Evolutionary conservation across 2,113 vertebrate species (phyloP).

Genomic region (Rhinichthys klamathensis): DNA sequence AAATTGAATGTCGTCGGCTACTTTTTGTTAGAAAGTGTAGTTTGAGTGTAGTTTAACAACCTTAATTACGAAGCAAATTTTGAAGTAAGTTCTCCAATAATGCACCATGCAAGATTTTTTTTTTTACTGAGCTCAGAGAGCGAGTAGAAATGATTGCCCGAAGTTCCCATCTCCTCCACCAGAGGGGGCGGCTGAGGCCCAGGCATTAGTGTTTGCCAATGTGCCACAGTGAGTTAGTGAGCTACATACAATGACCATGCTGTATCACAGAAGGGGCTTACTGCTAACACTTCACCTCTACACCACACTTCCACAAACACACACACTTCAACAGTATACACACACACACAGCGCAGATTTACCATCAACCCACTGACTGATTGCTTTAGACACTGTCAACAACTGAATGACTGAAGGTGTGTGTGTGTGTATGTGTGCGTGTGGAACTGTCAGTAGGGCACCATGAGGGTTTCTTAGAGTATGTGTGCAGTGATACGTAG

Average conservation of each 20-base stretch:
- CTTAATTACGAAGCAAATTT: background rate
- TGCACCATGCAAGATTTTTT: background rate
- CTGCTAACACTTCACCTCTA: slow-evolving; percentile 46
- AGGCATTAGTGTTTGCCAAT: background rate
- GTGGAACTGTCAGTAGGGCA: slow-evolving; percentile 50
- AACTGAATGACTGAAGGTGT: slow-evolving; percentile 65
- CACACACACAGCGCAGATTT: slow-evolving; percentile 39
- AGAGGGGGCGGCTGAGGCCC: slow-evolving; percentile 57
- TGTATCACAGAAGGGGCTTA: slow-evolving; percentile 41
- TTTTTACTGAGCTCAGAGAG: background rate
- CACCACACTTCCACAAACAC: slow-evolving; percentile 44
- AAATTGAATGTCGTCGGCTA: background rate
- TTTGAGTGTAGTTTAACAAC: background rate
- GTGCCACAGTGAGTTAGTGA: slow-evolving; percentile 31
- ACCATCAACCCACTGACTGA: slow-evolving; percentile 63
- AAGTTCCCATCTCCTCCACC: slow-evolving; percentile 45
- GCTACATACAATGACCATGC: slow-evolving; percentile 34
- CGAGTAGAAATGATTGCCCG: background rate
- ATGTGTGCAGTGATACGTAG: slow-evolving; percentile 53
- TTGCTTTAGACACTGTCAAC: slow-evolving; percentile 63
- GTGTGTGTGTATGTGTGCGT: slow-evolving; percentile 44
- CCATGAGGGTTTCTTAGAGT: slow-evolving; percentile 47
- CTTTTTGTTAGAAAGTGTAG: background rate
- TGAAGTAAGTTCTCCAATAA: background rate
- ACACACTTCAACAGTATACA: slow-evolving; percentile 42